These are phyloP conservation scores for Sesia apiformis DNA, from an alignment of 2,888 invertebrate species.

Conservation along the genomic window DNA sequence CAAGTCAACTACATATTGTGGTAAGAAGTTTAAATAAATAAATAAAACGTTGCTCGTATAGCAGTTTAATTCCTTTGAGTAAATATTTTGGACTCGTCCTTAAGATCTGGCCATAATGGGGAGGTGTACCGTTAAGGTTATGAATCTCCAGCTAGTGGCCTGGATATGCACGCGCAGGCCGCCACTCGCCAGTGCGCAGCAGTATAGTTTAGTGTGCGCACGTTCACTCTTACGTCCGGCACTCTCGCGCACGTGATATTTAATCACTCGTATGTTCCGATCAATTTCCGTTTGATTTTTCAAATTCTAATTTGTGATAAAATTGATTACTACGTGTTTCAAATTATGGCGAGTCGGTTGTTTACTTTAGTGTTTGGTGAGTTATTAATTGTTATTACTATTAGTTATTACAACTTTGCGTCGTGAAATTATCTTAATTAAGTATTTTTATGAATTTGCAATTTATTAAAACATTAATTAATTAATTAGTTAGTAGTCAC, in stretches of 20 bases:
- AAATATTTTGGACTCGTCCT: not conserved
- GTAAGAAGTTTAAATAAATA: too few relatives aligned
- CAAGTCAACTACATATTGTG: too few relatives aligned
- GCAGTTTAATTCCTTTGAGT: too few relatives aligned
- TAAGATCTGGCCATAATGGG: not conserved
- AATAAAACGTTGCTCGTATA: too few relatives aligned
- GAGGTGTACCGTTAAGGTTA: constrained; percentile 6
- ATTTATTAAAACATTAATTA: too few relatives aligned
- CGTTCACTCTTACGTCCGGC: not conserved
- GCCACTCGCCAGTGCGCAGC: not conserved
- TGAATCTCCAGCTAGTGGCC: constrained; percentile 10
- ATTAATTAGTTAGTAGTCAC: too few relatives aligned
- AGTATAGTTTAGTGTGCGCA: not conserved
- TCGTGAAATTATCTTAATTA: too few relatives aligned
- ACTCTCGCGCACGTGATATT: constrained; percentile 3
- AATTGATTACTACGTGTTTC: not conserved
- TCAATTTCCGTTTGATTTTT: not conserved
- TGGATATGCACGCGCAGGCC: constrained; percentile 12
- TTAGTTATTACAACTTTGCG: not conserved
- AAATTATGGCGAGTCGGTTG: constrained; percentile 10
- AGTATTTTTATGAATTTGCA: too few relatives aligned
- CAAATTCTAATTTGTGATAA: not conserved
- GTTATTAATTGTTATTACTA: constrained; percentile 4
- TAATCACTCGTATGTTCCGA: not conserved
- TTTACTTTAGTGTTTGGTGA: constrained; percentile 12